These are phyloP conservation scores for Pelagia noctiluca DNA, from an alignment of 30 jellyfish, hydroid and myxozoan genomes.

Conservation along the genomic window DNA sequence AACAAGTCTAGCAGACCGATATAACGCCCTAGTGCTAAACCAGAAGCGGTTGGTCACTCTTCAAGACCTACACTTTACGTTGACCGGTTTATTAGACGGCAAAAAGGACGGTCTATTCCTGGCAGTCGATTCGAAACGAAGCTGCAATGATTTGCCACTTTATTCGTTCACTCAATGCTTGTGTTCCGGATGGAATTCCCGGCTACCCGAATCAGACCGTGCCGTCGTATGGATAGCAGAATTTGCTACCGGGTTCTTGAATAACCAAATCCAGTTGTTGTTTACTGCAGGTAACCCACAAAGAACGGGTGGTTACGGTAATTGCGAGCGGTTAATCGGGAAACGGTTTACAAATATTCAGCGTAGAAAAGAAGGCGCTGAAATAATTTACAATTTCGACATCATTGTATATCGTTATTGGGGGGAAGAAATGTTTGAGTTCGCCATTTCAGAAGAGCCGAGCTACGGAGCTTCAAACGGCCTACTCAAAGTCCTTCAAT, in stretches of 20 bases:
- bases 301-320: slow-evolving; percentile 80
- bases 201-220: slow-evolving; percentile 71
- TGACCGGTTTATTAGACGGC: slow-evolving; percentile 58
- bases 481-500: slow-evolving; percentile 48
- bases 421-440: slow-evolving; percentile 91
- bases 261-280: slow-evolving; percentile 55
- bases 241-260: slow-evolving; percentile 88
- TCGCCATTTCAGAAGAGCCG: slow-evolving; percentile 62
- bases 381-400: slow-evolving; percentile 67
- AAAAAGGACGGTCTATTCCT: slow-evolving; percentile 74
- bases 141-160: slow-evolving; percentile 82
- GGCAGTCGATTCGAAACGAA: slow-evolving; percentile 62
- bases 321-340: slow-evolving; percentile 95
- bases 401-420: slow-evolving; percentile 82
- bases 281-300: slow-evolving; percentile 3
- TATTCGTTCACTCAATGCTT: slow-evolving; percentile 90
- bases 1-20: slow-evolving; percentile 45
- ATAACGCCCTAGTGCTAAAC: slow-evolving; percentile 51
- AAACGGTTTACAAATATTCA: slow-evolving; percentile 75
- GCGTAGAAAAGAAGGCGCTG: slow-evolving; percentile 35
- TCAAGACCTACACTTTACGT: slow-evolving; percentile 75
- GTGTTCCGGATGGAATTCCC: slow-evolving; percentile 76
- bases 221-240: slow-evolving; percentile 95
- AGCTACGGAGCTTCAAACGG: not conserved
- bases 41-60: slow-evolving; percentile 80